These are phyloP conservation scores for Zaprionus camerounensis DNA, from an alignment of 1,140 invertebrate genomes.

Conservation along the genomic window DNA sequence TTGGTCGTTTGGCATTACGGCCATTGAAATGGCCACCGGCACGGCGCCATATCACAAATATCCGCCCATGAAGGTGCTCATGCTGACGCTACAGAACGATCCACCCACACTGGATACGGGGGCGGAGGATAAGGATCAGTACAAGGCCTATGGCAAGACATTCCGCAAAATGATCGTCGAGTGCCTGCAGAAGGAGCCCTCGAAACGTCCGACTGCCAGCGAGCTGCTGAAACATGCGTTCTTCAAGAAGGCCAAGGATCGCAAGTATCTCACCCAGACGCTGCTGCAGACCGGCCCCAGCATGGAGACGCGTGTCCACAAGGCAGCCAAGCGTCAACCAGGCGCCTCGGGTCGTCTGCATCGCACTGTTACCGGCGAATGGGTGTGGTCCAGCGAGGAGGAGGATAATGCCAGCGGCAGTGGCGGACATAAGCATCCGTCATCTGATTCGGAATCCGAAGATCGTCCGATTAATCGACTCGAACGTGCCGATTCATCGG, in stretches of 20 bases:
- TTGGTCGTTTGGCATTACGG: constrained; percentile 99
- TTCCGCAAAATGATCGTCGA: constrained; percentile 98
- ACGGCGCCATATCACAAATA: constrained; percentile 99
- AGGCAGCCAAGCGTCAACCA: constrained; percentile 93
- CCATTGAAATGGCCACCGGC: constrained; percentile 99
- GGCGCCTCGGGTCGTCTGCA: constrained; percentile 96
- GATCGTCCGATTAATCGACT: constrained; percentile 86
- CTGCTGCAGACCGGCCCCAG: constrained; percentile 94
- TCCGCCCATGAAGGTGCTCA: constrained; percentile 99
- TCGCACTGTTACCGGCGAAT: constrained; percentile 97
- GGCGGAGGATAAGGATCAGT: constrained; percentile 98
- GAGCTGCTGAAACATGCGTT: constrained; percentile 99
- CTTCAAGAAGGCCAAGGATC: constrained; percentile 99
- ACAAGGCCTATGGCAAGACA: constrained; percentile 98
- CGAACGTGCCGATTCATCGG: constrained; percentile 86
- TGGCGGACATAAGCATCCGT: constrained; percentile 75
- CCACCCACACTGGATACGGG: constrained; percentile 97
- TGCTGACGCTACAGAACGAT: constrained; percentile 99
- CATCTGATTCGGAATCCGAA: constrained; percentile 83
- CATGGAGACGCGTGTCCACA: constrained; percentile 94
- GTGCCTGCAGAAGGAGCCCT: constrained; percentile 97
- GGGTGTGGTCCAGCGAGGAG: constrained; percentile 97
- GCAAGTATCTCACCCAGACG: constrained; percentile 96
- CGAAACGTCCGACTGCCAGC: constrained; percentile 97
- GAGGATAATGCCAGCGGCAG: constrained; percentile 84